Conservation (phyloP, 2,113 vertebrate genomes). For the Chiloscyllium plagiosum region DNA sequence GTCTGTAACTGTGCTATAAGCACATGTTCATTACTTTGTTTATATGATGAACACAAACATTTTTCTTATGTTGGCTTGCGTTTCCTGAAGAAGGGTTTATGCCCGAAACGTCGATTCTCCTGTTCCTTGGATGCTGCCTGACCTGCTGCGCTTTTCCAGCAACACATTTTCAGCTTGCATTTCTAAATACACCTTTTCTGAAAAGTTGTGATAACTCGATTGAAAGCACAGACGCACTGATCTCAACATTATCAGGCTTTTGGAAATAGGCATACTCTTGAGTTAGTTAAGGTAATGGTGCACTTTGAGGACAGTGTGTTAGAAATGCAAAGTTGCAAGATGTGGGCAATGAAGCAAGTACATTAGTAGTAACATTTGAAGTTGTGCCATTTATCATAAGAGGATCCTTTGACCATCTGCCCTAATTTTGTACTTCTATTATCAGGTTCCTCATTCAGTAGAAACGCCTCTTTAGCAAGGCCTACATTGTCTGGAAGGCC, state of each 20-base stretch:
- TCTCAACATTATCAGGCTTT: neutral
- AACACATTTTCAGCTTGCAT: no score
- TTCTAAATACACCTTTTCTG: neutral
- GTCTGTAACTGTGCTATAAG: neutral
- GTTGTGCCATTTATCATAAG: neutral
- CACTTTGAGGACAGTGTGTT: neutral
- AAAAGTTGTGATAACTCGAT: neutral
- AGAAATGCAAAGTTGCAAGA: neutral
- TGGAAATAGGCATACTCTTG: neutral
- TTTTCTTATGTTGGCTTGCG: neutral
- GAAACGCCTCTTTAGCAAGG: neutral
- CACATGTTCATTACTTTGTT: neutral
- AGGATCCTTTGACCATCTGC: neutral
- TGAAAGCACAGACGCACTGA: neutral
- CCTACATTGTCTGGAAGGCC: neutral
- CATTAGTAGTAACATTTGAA: neutral
- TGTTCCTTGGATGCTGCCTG: no score
- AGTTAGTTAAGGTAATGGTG: neutral
- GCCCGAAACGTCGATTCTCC: no score
- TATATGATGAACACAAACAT: neutral
- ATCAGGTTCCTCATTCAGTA: neutral
- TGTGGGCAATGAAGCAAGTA: neutral
- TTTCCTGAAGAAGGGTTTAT: no score
- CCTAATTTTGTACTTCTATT: neutral
- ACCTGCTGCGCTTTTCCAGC: no score